A percentile compares a stretch with the other conserved stretches of the same genome.
phyloP scores from a whole-genome alignment of 2,888 invertebrate genomes.

The Rhamnusium bicolor region DNA sequence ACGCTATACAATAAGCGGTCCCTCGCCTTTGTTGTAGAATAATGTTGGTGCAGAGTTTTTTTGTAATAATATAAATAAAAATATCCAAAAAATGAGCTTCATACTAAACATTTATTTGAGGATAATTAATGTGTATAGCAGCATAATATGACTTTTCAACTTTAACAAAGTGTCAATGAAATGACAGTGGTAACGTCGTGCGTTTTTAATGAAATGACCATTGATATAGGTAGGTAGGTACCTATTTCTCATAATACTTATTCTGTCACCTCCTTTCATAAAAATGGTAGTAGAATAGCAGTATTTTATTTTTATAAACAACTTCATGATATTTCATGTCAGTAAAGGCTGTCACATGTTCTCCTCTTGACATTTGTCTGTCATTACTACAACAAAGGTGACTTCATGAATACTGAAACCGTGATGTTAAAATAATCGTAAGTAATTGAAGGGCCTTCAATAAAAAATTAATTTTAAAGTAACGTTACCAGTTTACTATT shows the following conservation, averaged over 20 bases:
- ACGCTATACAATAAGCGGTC: conserved; percentile 14
- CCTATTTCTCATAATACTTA: background rate
- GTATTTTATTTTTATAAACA: background rate
- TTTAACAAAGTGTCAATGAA: background rate
- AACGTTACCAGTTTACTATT: background rate
- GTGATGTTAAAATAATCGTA: background rate
- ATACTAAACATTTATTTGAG: background rate
- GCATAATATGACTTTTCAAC: background rate
- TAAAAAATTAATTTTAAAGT: background rate
- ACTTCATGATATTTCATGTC: background rate
- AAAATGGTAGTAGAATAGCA: background rate
- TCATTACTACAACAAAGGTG: background rate
- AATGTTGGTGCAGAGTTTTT: background rate
- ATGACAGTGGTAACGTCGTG: background rate
- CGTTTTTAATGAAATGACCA: background rate
- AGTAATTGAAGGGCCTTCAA: background rate
- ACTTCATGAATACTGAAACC: background rate
- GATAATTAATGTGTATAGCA: background rate
- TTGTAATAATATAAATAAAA: conserved; percentile 10
- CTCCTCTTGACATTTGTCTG: background rate
- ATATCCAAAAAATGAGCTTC: background rate
- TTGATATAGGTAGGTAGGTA: too few relatives aligned
- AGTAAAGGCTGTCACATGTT: background rate
- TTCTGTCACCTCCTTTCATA: background rate
- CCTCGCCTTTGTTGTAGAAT: conserved; percentile 10